Base-by-base conservation (phyloP, 2,797 vertebrate genomes). In the Mus spretus region DNA sequence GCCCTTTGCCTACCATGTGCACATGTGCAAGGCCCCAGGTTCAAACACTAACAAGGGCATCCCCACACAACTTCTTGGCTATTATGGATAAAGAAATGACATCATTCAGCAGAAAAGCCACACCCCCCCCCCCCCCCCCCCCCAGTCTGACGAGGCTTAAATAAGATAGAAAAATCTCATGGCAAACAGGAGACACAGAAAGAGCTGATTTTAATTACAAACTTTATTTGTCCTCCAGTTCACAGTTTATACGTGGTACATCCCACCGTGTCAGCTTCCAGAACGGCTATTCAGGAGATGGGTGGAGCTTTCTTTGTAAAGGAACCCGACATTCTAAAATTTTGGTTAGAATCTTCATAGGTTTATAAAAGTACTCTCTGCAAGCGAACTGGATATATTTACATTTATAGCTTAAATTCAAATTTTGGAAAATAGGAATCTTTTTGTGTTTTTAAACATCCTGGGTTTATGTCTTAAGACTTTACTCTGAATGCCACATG, bases 171-270 rank as follows among this genome's bases (percentile, higher is more conserved):
- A 75, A 75, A 57, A 98, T 94, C 95, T 98, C 88, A 96, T 57
- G 97, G 96, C 97, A 98, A 98, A 97, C 97, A 98, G 97, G 96
- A 98, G 97, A 98, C 98, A 97, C 94, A 91, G 97, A 96, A 98
- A 98, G 91, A 93, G 86, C 90, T 96, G 89, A 91, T 97, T 99
- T 98, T 98, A 98, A 98, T 98, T 98, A 98, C 98, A 99, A 98
- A 98, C 97, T 99, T 99, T 99, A 99, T 99, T 99, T 98, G 97
- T 98, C 98, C 96, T 98, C 98, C 98, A 98, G 98, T 99, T 99
- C 98, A 99, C 98, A 99, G 98, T 98, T 99, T 98, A 97, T 98
- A 98, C 98, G 98, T 12, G 98, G 94, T 95, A 94, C 92, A 91
- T 90, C 94, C 97, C 88, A 98, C 98, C 98, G 98, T 98, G 96